These are phyloP conservation scores for Taenaris catops DNA, from an alignment of 2,888 invertebrate species.

Conservation along the genomic window DNA sequence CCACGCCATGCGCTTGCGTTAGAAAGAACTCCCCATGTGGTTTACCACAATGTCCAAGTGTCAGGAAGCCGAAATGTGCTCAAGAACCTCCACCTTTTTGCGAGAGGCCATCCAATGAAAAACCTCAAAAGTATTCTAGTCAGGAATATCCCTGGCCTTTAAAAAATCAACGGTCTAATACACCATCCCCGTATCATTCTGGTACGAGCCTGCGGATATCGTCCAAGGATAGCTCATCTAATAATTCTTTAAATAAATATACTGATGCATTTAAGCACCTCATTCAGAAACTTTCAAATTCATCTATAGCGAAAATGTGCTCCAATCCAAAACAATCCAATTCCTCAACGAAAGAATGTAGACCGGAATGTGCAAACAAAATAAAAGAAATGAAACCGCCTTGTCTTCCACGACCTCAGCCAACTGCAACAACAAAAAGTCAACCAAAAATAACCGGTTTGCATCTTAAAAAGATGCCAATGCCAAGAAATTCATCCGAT, in stretches of 20 bases:
- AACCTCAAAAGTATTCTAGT: slow-evolving; percentile 15
- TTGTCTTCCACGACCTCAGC: background rate
- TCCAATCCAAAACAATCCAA: too few relatives aligned
- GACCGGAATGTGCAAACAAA: slow-evolving; percentile 26
- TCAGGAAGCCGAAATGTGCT: slow-evolving; percentile 2
- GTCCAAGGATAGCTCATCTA: slow-evolving; percentile 5
- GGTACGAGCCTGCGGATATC: slow-evolving; percentile 5
- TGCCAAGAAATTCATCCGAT: slow-evolving; percentile 27
- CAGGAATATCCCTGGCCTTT: slow-evolving; percentile 20
- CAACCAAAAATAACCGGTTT: slow-evolving; percentile 33
- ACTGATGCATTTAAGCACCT: slow-evolving; percentile 5
- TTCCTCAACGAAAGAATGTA: slow-evolving; percentile 24
- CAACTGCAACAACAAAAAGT: slow-evolving; percentile 1
- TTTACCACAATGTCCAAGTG: slow-evolving; percentile 9
- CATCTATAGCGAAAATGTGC: slow-evolving; percentile 3
- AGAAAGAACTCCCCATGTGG: slow-evolving; percentile 2
- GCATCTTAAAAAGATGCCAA: slow-evolving; percentile 37
- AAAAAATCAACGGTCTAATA: slow-evolving; percentile 24
- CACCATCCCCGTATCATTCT: slow-evolving; percentile 15
- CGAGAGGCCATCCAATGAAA: background rate
- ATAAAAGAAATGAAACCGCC: slow-evolving; percentile 9
- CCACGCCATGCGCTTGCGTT: slow-evolving; percentile 3
- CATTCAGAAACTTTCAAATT: slow-evolving; percentile 12
- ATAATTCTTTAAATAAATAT: slow-evolving; percentile 10
- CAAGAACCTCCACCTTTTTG: background rate